phyloP scores from a whole-genome alignment of 1,140 invertebrate species.

The Euwallacea similis region DNA sequence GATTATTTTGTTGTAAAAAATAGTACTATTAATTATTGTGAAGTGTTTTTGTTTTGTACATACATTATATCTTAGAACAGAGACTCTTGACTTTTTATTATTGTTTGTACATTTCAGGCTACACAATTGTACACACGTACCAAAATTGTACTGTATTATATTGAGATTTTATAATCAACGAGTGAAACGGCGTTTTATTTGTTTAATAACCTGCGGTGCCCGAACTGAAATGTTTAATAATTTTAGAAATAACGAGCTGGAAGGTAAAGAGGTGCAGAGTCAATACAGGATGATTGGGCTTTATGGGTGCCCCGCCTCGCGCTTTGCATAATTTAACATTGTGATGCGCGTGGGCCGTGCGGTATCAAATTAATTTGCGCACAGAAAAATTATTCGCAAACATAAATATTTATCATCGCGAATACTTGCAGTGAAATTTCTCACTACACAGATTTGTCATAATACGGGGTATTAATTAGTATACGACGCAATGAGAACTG shows the following conservation, averaged over 20 bases:
- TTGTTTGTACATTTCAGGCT: neutral
- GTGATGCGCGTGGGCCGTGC: neutral
- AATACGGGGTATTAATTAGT: neutral
- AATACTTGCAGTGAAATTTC: neutral
- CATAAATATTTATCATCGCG: neutral
- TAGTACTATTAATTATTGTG: neutral
- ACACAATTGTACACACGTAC: neutral
- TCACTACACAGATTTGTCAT: neutral
- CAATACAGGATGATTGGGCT: neutral
- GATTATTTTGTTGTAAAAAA: neutral
- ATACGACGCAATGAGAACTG: neutral
- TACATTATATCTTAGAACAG: neutral
- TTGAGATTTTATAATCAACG: neutral
- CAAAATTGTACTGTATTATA: neutral
- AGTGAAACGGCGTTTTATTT: conserved; percentile 1
- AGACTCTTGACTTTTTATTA: neutral
- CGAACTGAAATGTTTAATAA: neutral
- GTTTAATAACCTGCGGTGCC: neutral
- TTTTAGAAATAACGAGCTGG: too few species aligned
- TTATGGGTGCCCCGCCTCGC: neutral
- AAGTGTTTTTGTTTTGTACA: neutral
- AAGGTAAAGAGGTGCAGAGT: neutral
- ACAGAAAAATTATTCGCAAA: neutral
- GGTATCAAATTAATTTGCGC: neutral
- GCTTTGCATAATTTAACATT: neutral